Evolutionary conservation across 2,888 invertebrate species (phyloP).

Genomic region (Scaptomyza caliginosa): DNA sequence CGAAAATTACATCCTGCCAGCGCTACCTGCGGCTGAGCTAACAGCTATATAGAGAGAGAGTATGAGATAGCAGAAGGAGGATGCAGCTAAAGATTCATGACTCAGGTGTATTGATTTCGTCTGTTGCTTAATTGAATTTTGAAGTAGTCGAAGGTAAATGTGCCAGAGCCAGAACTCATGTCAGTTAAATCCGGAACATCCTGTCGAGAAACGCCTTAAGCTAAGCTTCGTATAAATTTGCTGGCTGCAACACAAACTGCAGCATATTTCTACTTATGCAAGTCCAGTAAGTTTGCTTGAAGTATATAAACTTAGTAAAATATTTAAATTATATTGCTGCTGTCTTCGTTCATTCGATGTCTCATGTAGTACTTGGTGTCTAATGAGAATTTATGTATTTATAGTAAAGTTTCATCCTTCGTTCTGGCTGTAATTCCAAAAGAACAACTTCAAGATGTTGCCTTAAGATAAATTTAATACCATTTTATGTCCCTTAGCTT

Average conservation of each 20-base stretch:
- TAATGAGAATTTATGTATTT: neutral
- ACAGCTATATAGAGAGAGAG: neutral
- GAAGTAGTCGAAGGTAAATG: neutral
- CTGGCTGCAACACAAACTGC: neutral
- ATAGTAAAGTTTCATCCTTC: too few relatives aligned
- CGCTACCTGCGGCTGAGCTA: conserved; percentile 12
- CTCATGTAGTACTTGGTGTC: too few relatives aligned
- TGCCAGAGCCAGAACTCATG: neutral
- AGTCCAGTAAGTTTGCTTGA: neutral
- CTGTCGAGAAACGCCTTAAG: neutral
- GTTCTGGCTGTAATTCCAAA: too few relatives aligned
- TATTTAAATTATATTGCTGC: neutral
- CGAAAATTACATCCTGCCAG: conserved; percentile 28
- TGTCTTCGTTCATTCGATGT: neutral
- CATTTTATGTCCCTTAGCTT: neutral
- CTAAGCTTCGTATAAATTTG: neutral
- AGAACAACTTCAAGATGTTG: neutral
- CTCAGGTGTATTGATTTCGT: conserved; percentile 45
- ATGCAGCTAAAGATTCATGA: conserved; percentile 23
- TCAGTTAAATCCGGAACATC: neutral
- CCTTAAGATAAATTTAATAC: neutral
- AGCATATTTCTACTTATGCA: neutral
- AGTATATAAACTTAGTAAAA: neutral
- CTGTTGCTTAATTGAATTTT: conserved; percentile 36
- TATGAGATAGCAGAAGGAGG: neutral